Base-by-base conservation (phyloP, 1,140 invertebrate genomes). In the Neodiprion fabricii region DNA sequence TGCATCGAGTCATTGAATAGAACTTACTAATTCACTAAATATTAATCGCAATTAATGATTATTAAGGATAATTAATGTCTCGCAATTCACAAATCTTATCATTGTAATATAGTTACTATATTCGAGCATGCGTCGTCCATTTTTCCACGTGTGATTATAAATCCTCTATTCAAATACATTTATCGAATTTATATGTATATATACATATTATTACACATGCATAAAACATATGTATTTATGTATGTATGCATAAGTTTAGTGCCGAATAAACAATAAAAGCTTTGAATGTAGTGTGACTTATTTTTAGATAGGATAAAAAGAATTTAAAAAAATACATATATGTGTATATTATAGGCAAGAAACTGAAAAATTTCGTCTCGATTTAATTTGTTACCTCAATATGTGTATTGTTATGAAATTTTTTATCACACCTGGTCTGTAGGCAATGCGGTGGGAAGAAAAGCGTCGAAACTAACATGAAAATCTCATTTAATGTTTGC, bases 331-430 rank as follows among this genome's bases (percentile, higher is more conserved):
- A 40, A 66, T 66, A 66, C 61, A 73, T 74, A 76, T 74, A 12
- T 53, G 77, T 72, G 69, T 75, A 79, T 72, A 75, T 73, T 40
- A 40, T 40, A 40, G 28, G 28, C 5, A 40, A 3, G 28, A 40
- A 40, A 40, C 3, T 40, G 28, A 40, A 40, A 40, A 40, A 40
- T 40, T 40, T 40, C 28, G 5, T 40, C 28, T 40, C 28, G 28
- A 3, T 40, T 40, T 5, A 40, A 40, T 40, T 40, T 40, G 1
- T 40, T 40, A 40, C 28, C 28, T 40, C 28, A 40, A 40, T 40
- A 40, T 40, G 28, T 40, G 4, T 40, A 40, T 40, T 40, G 28
- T 40, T 40, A 3, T 40, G 1, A 5, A 40, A 40, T 40, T 40
- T 40, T 40, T 3, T 40, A 40, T 40, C 28, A 40, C 28, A 40